Percentiles rank a stretch among this genome's conserved stretches.
phyloP scores from a whole-genome alignment of 2,797 vertebrate species.

The Craterocephalus amniculus region DNA sequence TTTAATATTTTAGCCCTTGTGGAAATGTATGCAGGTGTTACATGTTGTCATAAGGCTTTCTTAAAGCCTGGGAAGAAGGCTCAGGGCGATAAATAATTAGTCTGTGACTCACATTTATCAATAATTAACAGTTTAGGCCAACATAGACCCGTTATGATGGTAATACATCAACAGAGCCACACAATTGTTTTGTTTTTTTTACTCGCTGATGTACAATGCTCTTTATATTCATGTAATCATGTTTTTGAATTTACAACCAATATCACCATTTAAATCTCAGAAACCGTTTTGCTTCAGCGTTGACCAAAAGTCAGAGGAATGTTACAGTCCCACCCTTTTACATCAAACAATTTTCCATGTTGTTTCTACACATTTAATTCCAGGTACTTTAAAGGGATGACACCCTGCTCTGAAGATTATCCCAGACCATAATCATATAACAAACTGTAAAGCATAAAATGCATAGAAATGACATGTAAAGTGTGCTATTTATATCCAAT shows the following conservation, averaged over 20 bases:
- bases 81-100: not conserved
- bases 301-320: constrained; percentile 1
- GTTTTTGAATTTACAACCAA: constrained; percentile 2
- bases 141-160: not conserved
- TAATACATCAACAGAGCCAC: not conserved
- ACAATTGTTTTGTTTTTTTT: not conserved
- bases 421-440: not conserved
- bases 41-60: constrained; percentile 1
- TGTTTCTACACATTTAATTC: not conserved
- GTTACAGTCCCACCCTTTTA: constrained; percentile 1
- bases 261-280: not conserved
- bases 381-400: not conserved
- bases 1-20: constrained; percentile 57
- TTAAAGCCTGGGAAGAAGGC: not conserved
- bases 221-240: constrained; percentile 2
- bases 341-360: not conserved
- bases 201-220: constrained; percentile 1
- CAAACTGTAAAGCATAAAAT: not conserved
- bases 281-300: not conserved
- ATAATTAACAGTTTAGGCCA: not conserved
- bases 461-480: not conserved
- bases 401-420: not conserved
- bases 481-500: not conserved
- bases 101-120: constrained; percentile 14
- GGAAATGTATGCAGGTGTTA: constrained; percentile 20